These are phyloP conservation scores for Rhipidura dahli DNA, from an alignment of 2,113 vertebrate genomes.

Conservation along the genomic window DNA sequence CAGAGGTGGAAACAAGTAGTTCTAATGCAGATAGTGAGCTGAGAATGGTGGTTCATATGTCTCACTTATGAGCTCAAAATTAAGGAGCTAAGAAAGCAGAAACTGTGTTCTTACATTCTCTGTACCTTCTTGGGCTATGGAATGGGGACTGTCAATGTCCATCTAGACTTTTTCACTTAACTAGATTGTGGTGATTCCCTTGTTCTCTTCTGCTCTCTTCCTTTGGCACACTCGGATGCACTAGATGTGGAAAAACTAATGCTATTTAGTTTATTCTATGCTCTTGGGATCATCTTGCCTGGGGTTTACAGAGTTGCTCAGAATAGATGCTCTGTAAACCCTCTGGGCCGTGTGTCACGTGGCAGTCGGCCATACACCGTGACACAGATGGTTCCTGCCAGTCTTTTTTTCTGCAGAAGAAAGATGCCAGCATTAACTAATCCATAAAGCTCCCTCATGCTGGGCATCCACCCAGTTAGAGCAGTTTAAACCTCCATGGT, in stretches of 20 bases:
- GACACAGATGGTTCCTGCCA: constrained; percentile 25
- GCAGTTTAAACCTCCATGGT: not conserved
- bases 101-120: not conserved
- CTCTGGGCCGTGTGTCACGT: not conserved
- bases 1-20: not conserved
- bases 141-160: not conserved
- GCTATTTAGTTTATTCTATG: not conserved
- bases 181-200: not conserved
- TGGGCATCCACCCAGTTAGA: not conserved
- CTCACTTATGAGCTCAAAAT: not conserved
- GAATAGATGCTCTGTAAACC: constrained; percentile 13
- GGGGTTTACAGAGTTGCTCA: not conserved
- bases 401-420: not conserved
- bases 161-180: not conserved
- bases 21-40: not conserved
- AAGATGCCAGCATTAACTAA: constrained; percentile 22
- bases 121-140: fast-evolving
- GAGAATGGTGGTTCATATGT: not conserved
- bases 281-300: not conserved
- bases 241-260: not conserved
- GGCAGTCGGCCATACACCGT: not conserved
- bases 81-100: not conserved
- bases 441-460: not conserved
- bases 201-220: not conserved
- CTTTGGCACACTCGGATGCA: not conserved